phyloP scores from a whole-genome alignment of 2,113 vertebrate species.

The Paraplagusia blochii region DNA sequence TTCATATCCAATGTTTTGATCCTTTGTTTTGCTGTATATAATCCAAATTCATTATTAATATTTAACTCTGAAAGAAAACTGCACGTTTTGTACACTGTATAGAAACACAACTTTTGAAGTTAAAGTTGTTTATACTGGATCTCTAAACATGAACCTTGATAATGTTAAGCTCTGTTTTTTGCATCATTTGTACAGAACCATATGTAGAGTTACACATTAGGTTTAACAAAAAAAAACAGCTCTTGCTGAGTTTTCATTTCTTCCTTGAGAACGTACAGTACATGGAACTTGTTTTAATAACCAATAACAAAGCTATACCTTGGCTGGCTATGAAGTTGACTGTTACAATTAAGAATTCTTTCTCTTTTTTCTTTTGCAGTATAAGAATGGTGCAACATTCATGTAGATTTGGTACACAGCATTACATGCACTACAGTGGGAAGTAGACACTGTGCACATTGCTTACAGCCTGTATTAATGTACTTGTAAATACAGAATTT shows the following conservation, averaged over 20 bases:
- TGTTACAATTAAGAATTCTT: slow-evolving; percentile 66
- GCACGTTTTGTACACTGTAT: slow-evolving; percentile 79
- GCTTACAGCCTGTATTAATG: slow-evolving; percentile 61
- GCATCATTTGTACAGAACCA: slow-evolving; percentile 63
- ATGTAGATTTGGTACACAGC: slow-evolving; percentile 60
- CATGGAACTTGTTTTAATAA: slow-evolving; percentile 68
- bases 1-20: slow-evolving; percentile 60
- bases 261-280: slow-evolving; percentile 57
- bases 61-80: slow-evolving; percentile 68
- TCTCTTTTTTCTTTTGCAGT: slow-evolving; percentile 52
- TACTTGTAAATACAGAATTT: slow-evolving; percentile 63
- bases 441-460: slow-evolving; percentile 58
- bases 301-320: slow-evolving; percentile 68
- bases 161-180: slow-evolving; percentile 57
- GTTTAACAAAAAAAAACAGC: slow-evolving; percentile 32
- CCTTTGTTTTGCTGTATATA: slow-evolving; percentile 68
- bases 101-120: slow-evolving; percentile 55
- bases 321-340: slow-evolving; percentile 74
- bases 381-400: slow-evolving; percentile 49
- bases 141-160: slow-evolving; percentile 55
- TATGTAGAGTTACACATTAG: slow-evolving; percentile 52
- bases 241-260: slow-evolving; percentile 51
- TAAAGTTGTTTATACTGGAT: slow-evolving; percentile 73
- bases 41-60: slow-evolving; percentile 68
- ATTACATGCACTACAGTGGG: slow-evolving; percentile 66